Base-by-base conservation (phyloP, 2,113 vertebrate genomes). In the Coracopsis vasa region DNA sequence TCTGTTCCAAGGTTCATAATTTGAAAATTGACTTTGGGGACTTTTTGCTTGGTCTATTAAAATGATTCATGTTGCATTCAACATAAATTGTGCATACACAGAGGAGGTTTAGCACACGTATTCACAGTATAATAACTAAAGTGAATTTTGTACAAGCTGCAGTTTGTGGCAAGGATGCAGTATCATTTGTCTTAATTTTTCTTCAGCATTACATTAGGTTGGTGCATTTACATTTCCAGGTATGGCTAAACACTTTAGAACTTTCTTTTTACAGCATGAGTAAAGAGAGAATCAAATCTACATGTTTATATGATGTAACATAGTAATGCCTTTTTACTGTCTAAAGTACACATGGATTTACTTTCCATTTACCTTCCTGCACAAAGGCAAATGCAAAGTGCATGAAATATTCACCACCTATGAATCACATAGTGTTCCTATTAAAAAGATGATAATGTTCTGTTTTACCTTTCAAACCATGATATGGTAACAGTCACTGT, bases 71-170 rank as follows among this genome's bases (percentile, higher is more conserved):
- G 98, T 98, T 98, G 98, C 97, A 99, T 98, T 98, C 98, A 98
- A 98, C 98, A 98, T 98, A 98, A 99, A 99, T 99, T 99, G 98
- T 99, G 99, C 99, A 98, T 99, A 98, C 98, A 99, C 98, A 98
- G 98, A 99, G 98, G 98, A 98, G 98, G 98, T 98, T 97, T 98
- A 97, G 97, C 96, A 98, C 97, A 97, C 79, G 92, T 97, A 97
- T 97, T 98, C 98, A 97, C 97, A 95, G 97, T 96, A 94, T 98
- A 98, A 98, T 98, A 98, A 98, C 98, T 98, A 98, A 98, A 98
- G 98, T 98, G 98, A 98, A 98, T 98, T 98, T 98, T 98, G 98
- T 98, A 97, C 94, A 94, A 98, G 98, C 97, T 97, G 97, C 98
- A 98, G 97, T 98, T 98, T 98, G 97, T 98, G 98, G 98, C 98